Evolutionary conservation across 2,888 invertebrate genomes (phyloP).

Genomic region (Hofmannophila pseudospretella): DNA sequence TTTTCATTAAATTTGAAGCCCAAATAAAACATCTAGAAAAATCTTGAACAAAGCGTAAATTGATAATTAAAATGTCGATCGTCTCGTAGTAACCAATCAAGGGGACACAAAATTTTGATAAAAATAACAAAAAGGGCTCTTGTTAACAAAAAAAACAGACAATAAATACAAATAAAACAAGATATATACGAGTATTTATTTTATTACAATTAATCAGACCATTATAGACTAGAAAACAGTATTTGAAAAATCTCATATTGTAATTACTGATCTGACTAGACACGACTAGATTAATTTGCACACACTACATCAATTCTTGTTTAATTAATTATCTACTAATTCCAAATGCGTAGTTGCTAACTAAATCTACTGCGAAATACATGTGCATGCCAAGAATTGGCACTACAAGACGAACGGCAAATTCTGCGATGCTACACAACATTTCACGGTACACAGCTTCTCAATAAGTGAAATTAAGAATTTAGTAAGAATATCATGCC

Average conservation of each 20-base stretch:
- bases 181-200: conserved; percentile 47
- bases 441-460: conserved; percentile 59
- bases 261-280: conserved; percentile 56
- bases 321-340: conserved; percentile 27
- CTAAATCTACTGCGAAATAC: conserved; percentile 39
- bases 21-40: conserved; percentile 56
- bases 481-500: conserved; percentile 74
- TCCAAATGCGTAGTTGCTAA: conserved; percentile 31
- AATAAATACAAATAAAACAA: conserved; percentile 61
- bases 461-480: conserved; percentile 66
- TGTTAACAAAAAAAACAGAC: conserved; percentile 22
- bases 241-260: conserved; percentile 13
- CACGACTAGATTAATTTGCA: conserved; percentile 57
- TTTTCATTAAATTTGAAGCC: conserved; percentile 36
- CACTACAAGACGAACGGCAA: conserved; percentile 73
- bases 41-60: conserved; percentile 45
- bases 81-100: conserved; percentile 62
- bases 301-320: conserved; percentile 37
- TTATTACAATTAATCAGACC: conserved; percentile 51
- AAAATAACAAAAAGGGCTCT: conserved; percentile 22
- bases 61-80: conserved; percentile 59
- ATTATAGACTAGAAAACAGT: conserved; percentile 44
- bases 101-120: conserved; percentile 14
- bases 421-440: conserved; percentile 49
- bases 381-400: conserved; percentile 56